Base-by-base conservation (phyloP, 2,797 vertebrate species). In the Pteronotus mesoamericanus region DNA sequence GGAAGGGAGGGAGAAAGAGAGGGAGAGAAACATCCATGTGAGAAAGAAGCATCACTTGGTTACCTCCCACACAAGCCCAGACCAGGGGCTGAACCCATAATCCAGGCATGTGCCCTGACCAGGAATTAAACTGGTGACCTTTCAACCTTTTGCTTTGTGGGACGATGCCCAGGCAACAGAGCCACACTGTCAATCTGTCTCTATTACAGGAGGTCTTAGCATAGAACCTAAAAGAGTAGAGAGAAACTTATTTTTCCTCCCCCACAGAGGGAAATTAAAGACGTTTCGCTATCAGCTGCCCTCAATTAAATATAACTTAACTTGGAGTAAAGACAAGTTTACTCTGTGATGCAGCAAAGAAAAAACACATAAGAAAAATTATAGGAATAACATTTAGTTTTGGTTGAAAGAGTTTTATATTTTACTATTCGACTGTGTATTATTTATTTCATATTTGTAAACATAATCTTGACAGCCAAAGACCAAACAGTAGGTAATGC, bases 381-480 rank as follows among this genome's bases (percentile, higher is more conserved):
- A 96, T 88, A 77, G 94, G 86, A 96, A 94, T 21, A 96, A 77
- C 80, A 97, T 74, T 57, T 89, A 79, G 21, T 88, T 92, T 97
- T 94, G 86, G 55, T 61, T 96, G 46, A 95, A 95, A 96, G 69
- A 84, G 53, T 94, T 97, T 90, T 94, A 97, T 94, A 9, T 53
- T 85, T 94, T 66, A 86, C 14, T 26, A 77, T 89, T 94, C 19
- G 86, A 68, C 16, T 39, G 83, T 74, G 16, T 34, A 69, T 72
- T 85, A 57, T 85, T 90, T 80, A 88, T 69, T 44, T 44, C 37
- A 87, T 79, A 55, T 46, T 80, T 80, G 94, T 37, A 66, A 3
- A 86, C 44, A 68, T 68, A 85, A 94, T 64, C 91, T 78, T 91
- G 51, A 90, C 0, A 93, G 83, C 12, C 74, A 89, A 89, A 92